Percentiles rank a stretch among this genome's conserved stretches.
phyloP scores from a whole-genome alignment of 2,888 invertebrate genomes.

The Euplagia quadripunctaria region DNA sequence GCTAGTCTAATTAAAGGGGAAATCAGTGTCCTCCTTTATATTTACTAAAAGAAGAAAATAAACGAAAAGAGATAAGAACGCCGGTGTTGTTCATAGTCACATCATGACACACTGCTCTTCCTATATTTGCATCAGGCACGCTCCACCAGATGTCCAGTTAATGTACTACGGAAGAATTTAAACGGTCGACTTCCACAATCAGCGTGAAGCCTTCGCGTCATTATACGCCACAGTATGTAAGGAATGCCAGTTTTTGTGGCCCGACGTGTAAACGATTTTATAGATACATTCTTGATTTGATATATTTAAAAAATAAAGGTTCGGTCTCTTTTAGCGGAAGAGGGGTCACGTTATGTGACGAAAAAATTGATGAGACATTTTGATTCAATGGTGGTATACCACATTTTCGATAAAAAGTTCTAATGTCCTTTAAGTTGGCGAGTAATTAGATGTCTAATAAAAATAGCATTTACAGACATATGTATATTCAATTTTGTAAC shows the following conservation, averaged over 20 bases:
- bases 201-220: conserved; percentile 75
- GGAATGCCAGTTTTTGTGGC: conserved; percentile 78
- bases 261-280: conserved; percentile 66
- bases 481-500: no score
- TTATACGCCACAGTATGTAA: conserved; percentile 71
- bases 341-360: conserved; percentile 27
- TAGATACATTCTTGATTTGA: conserved; percentile 71
- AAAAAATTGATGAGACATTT: conserved; percentile 33
- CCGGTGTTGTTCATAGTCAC: not conserved
- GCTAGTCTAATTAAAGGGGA: not conserved
- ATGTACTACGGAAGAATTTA: conserved; percentile 72
- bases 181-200: conserved; percentile 66
- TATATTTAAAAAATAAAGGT: conserved; percentile 58
- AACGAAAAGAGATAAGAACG: not conserved
- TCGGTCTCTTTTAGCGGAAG: conserved; percentile 30
- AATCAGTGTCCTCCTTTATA: not conserved
- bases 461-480: not conserved
- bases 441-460: conserved; percentile 14
- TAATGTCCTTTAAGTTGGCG: conserved; percentile 17
- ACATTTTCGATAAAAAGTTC: not conserved
- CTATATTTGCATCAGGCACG: conserved; percentile 35
- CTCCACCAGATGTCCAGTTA: conserved; percentile 45
- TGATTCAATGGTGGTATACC: conserved; percentile 13
- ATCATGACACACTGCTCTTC: conserved; percentile 9
- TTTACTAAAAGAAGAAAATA: not conserved